Evolutionary conservation across 2,888 invertebrate genomes (phyloP).

Genomic region (Melitaea athalia): DNA sequence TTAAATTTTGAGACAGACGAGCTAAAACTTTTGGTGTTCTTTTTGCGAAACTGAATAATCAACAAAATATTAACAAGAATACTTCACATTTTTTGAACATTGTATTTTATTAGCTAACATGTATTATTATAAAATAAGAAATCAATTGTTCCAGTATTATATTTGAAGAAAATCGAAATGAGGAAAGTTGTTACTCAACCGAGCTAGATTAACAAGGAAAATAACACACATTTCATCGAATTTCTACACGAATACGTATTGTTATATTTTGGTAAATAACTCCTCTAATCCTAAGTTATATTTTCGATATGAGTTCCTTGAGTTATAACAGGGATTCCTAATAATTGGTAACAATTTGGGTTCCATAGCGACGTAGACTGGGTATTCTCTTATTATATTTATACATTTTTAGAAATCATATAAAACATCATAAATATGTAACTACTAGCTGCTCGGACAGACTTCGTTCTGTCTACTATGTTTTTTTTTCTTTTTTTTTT

Average conservation of each 20-base stretch:
- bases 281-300: not conserved
- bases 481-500: too few relatives aligned
- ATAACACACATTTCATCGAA: not conserved
- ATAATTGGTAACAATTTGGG: not conserved
- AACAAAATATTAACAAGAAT: too few relatives aligned
- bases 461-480: too few relatives aligned
- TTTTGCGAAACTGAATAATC: too few relatives aligned
- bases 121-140: too few relatives aligned
- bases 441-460: too few relatives aligned
- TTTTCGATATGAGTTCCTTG: not conserved
- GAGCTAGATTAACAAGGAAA: not conserved
- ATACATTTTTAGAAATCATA: too few relatives aligned
- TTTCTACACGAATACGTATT: not conserved
- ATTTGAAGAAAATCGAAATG: constrained; percentile 12
- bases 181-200: not conserved
- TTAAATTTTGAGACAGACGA: too few relatives aligned
- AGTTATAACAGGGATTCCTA: not conserved
- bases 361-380: not conserved
- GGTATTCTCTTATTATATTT: not conserved
- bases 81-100: too few relatives aligned
- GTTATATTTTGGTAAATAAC: not conserved
- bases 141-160: not conserved
- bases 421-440: too few relatives aligned
- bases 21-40: too few relatives aligned
- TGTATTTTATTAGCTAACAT: too few relatives aligned